Base-by-base conservation (phyloP, 2,888 invertebrate genomes). In the Sturmia bella region DNA sequence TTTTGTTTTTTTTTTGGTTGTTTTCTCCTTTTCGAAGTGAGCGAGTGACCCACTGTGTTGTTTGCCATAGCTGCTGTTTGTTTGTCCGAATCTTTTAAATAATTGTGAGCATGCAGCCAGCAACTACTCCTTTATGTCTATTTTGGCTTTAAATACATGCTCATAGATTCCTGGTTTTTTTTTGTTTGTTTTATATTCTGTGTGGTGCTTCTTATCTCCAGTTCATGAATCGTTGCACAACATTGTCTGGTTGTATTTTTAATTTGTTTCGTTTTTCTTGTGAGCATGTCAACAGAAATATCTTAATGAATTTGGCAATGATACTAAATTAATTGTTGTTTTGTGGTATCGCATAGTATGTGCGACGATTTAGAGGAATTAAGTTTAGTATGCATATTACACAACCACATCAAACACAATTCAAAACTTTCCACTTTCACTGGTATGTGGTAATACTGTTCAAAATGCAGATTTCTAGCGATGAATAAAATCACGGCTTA, bases 201-300 rank as follows among this genome's bases (percentile, higher is more conserved):
- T 50, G 12, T 57, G 1, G 12, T 57, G 52, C 64, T 52, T 56
- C 54, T 77, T 81, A 69, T 69, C 68, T 69, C 39, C 43, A n/a
- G 52, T 54, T 63, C 50, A 57, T 57, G 64, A 69, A 32, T 74
- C 63, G 69, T 70, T 72, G 19, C 39, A n/a, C 70, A 64, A 50
- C 27, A 32, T 56, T 64, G 45, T 45, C 17, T 21, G 5, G 12
- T 12, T 43, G 19, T n/a, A 13, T 1, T 37, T 39, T 17, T 12
- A 19, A 2, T 17, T 19, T 7, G n/a, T 24, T 43, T 56, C 19
- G 17, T 17, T 27, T 56, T 39, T 66, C 13, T 7, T 32, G 32
- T 9, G 32, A 32, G 32, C 32, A 52, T 52, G 50, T 68, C 43
- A 68, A 37, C 27, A 54, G 32, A 32, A 32, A 32, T n/a, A n/a